Evolutionary conservation across 2,888 invertebrate genomes (phyloP), one percentile per base, ranked within the genome.

Genomic region (Perdita meconis): DNA sequence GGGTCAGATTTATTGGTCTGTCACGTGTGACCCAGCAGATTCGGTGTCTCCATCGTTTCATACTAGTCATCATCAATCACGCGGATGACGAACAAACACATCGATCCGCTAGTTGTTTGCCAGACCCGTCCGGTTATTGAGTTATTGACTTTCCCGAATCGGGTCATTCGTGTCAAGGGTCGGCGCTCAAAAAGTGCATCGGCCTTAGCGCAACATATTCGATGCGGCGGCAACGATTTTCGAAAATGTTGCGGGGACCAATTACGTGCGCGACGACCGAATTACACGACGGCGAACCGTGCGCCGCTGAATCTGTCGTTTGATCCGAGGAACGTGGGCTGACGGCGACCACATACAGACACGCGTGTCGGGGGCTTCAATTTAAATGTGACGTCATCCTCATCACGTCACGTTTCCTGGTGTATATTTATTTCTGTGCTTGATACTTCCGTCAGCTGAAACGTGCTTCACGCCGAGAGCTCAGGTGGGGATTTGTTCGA

Each of bases 11-110:
- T 71, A 76, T 80, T 65, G 76, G 56, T 59, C 63, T 75, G 76
- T 80, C 81, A 68, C 55, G 57, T 26, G 56, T 38, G 66, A 40
- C n/a, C 66, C 22, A 26, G 26, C 59, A 74, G 51, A 65, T 71
- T 53, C 56, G 59, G 44, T 64, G 53, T 78, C 63, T 72, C 71
- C 42, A 66, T 69, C 69, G 44, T 59, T 60, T 30, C 34, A 42
- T 30, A 44, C 34, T 36, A 51, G 81, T 80, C 81, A 72, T 77
- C 81, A 81, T 81, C 78, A 65, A 78, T 81, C 81, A 78, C 66
- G 26, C 61, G 71, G 65, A 74, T 81, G 81, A 81, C 81, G 81
- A 81, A 76, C 81, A 81, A 81, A 81, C 76, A 68, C 68, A 77
- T 71, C 68, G 70, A 81, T 65, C 81, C 51, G 19, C 57, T 65